Evolutionary conservation across 2,797 vertebrate species (phyloP).

Genomic region (Danio aesculapii): DNA sequence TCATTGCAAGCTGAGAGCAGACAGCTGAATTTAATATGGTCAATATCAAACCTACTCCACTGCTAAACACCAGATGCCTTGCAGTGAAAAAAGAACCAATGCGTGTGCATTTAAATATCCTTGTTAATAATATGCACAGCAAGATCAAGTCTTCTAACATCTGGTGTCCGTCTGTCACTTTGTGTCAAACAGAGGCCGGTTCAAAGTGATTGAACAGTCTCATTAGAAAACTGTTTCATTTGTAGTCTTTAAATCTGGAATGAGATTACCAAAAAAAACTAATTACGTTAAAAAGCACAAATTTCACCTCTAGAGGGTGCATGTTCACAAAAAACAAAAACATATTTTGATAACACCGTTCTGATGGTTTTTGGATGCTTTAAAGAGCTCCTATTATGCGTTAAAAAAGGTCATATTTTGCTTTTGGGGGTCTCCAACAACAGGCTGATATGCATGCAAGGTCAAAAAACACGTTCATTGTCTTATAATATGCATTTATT

Average conservation of each 20-base stretch:
- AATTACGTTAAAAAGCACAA: too few relatives aligned
- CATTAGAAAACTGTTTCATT: background rate
- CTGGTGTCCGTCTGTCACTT: conserved; percentile 31
- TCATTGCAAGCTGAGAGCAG: conserved; percentile 17
- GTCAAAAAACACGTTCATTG: too few relatives aligned
- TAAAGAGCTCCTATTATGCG: too few relatives aligned
- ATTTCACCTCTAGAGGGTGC: too few relatives aligned
- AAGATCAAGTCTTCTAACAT: conserved; percentile 6
- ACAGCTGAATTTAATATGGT: conserved; percentile 20
- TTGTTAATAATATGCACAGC: conserved; percentile 5
- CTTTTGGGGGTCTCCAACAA: too few relatives aligned
- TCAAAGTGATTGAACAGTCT: background rate
- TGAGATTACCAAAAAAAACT: background rate
- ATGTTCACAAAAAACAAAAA: too few relatives aligned
- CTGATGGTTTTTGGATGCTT: too few relatives aligned
- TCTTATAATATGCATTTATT: too few relatives aligned
- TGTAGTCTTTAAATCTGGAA: background rate
- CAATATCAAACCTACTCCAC: background rate
- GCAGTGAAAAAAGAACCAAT: conserved; percentile 1
- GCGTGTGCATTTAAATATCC: background rate
- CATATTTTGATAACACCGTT: too few relatives aligned
- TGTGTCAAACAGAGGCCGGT: background rate
- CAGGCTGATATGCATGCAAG: too few relatives aligned
- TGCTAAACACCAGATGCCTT: conserved; percentile 6
- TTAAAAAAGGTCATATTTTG: too few relatives aligned